These are phyloP conservation scores for Drosophila littoralis DNA, from an alignment of 1,140 invertebrate genomes.

Conservation along the genomic window DNA sequence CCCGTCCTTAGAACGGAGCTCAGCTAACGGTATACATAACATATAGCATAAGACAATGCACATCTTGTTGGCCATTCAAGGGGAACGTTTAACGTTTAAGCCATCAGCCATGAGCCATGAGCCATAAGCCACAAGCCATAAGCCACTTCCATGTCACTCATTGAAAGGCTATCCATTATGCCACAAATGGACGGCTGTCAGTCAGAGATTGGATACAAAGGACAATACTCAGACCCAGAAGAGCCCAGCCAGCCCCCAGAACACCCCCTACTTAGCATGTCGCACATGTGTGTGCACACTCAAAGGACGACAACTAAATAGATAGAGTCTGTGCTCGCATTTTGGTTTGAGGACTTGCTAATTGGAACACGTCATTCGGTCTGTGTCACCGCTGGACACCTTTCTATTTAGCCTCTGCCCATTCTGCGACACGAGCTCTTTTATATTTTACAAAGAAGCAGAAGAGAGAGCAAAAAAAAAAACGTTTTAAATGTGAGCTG, in stretches of 20 bases:
- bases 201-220: constrained; percentile 5
- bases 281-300: no score
- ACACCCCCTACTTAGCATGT: background rate
- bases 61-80: constrained; percentile 1
- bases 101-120: background rate
- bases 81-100: background rate
- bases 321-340: background rate
- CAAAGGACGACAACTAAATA: background rate
- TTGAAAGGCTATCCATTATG: constrained; percentile 31
- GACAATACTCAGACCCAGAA: background rate
- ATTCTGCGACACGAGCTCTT: background rate
- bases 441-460: constrained; percentile 19
- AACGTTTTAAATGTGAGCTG: background rate
- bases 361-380: constrained; percentile 13
- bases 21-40: background rate
- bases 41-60: constrained; percentile 4
- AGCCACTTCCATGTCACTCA: constrained; percentile 34
- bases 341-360: constrained; percentile 7
- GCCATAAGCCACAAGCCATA: background rate
- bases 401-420: background rate
- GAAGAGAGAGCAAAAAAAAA: background rate
- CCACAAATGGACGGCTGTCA: constrained; percentile 36
- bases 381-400: background rate
- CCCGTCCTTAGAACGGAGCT: background rate
- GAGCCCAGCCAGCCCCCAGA: background rate